A percentile compares a stretch with the other conserved stretches of the same genome.
phyloP scores from a whole-genome alignment of 2,113 vertebrate species.

The Trichechus manatus region DNA sequence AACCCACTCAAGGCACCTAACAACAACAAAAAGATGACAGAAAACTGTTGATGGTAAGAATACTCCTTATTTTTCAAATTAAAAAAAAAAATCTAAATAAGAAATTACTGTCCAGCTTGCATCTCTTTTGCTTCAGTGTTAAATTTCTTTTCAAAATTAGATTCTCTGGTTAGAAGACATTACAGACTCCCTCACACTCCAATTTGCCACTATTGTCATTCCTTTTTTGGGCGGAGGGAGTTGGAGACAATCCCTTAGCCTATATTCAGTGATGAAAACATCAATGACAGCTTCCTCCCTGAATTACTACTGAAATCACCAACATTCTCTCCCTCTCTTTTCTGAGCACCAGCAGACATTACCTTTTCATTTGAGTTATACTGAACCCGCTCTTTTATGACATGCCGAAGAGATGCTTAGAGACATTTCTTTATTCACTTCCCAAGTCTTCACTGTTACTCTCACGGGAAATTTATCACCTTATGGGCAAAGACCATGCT shows the following conservation, averaged over 20 bases:
- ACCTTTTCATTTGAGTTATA: conserved; percentile 65
- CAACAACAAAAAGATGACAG: neutral
- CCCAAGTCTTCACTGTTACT: conserved; percentile 65
- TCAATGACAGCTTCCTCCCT: neutral
- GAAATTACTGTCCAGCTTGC: neutral
- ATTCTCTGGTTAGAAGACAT: neutral
- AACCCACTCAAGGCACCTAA: too few species aligned
- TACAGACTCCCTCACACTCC: neutral
- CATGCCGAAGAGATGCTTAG: conserved; percentile 64
- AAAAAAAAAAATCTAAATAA: neutral
- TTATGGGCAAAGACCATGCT: conserved; percentile 43
- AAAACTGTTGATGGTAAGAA: neutral
- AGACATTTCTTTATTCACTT: conserved; percentile 75
- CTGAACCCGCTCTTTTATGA: conserved; percentile 69
- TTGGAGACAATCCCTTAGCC: neutral
- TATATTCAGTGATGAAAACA: neutral
- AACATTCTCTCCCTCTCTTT: neutral
- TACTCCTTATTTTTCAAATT: neutral
- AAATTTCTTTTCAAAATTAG: conserved; percentile 3
- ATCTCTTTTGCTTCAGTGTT: neutral
- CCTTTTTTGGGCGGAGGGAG: fast-evolving
- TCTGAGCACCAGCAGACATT: neutral
- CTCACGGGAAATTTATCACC: conserved; percentile 65
- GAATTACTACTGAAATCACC: neutral
- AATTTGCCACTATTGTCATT: neutral